Conservation (phyloP, 2,888 invertebrate genomes). For the Mantis religiosa region DNA sequence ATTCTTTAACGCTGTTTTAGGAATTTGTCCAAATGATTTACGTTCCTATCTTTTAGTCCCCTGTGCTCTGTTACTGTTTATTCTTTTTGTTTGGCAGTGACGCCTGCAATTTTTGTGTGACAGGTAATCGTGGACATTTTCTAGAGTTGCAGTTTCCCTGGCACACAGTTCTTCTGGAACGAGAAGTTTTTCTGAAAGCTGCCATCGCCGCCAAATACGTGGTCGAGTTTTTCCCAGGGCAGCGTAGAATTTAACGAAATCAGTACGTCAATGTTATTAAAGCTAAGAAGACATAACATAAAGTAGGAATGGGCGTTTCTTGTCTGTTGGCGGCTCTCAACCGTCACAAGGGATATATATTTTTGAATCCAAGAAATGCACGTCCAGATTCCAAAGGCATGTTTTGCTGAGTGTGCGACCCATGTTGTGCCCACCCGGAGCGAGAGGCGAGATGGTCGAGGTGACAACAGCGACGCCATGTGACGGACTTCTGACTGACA, state of each 20-base stretch:
- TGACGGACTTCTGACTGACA: neutral
- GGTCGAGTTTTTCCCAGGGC: neutral
- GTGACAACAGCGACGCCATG: neutral
- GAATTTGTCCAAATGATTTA: neutral
- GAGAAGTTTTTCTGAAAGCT: neutral
- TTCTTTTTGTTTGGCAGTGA: neutral
- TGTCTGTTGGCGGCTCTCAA: neutral
- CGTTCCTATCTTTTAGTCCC: neutral
- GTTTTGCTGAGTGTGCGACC: neutral
- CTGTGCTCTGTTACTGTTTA: neutral
- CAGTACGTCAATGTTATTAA: neutral
- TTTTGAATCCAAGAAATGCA: neutral
- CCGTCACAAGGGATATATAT: neutral
- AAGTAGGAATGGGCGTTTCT: neutral
- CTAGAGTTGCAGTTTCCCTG: neutral
- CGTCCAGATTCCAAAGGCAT: neutral
- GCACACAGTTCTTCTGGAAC: neutral
- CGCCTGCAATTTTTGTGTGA: neutral
- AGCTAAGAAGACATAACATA: neutral
- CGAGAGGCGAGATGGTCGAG: neutral
- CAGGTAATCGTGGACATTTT: neutral
- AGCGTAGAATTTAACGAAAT: neutral
- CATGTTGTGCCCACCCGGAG: slow-evolving; percentile 3
- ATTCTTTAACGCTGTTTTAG: neutral
- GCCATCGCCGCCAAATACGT: neutral